Conservation (phyloP, 2,797 vertebrate species). For the Champsocephalus esox region DNA sequence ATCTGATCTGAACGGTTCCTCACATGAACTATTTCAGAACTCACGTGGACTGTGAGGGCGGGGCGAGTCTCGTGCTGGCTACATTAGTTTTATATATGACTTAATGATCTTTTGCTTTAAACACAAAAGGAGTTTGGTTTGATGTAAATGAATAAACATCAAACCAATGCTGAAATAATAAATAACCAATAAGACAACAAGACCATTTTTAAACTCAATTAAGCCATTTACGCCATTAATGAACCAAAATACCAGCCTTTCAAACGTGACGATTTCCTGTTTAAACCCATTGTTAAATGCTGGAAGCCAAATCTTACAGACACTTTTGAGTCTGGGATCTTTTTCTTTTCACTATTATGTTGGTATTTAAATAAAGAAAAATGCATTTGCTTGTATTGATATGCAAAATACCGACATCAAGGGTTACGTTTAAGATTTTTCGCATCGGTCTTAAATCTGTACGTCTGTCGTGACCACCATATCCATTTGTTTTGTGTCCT, state of each 20-base stretch:
- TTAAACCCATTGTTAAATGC: too few species aligned
- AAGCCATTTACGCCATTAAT: too few species aligned
- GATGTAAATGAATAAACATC: not conserved
- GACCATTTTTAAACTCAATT: not conserved
- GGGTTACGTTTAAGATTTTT: too few species aligned
- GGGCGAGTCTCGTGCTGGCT: not conserved
- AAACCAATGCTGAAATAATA: not conserved
- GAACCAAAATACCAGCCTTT: not conserved
- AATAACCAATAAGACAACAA: not conserved
- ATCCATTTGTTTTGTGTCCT: too few species aligned
- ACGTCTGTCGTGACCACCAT: too few species aligned
- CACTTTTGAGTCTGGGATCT: too few species aligned
- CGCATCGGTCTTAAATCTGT: not conserved
- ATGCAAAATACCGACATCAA: too few species aligned
- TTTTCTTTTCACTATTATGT: too few species aligned
- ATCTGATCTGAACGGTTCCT: conserved; percentile 28
- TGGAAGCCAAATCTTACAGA: too few species aligned
- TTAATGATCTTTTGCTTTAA: not conserved
- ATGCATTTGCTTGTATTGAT: not conserved
- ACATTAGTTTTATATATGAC: too few species aligned
- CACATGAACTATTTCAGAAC: conserved; percentile 36
- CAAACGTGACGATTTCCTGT: too few species aligned
- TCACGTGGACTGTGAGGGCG: not conserved
- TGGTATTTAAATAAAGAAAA: not conserved
- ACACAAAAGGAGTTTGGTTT: not conserved